A percentile compares a stretch with the other conserved stretches of the same genome.
Evolutionary conservation across 37 sponge, comb jelly and placozoan species (phyloP).

Genomic region (Aphrocallistes beatrix): DNA sequence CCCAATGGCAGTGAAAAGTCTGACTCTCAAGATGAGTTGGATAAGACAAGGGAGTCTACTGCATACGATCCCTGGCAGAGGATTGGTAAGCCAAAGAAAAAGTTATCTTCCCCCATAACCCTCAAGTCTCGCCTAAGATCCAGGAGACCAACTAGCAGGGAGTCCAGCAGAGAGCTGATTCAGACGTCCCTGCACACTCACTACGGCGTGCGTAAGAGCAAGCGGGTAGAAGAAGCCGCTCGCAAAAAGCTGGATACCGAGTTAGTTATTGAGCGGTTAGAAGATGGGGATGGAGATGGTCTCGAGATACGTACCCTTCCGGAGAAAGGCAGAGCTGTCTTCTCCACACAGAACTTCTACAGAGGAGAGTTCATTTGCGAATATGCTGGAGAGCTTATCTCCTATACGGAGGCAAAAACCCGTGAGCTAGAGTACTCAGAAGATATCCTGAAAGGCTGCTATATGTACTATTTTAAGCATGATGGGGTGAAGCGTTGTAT

Average conservation of each 20-base stretch:
- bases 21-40: neutral
- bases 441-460: slow-evolving; percentile 61
- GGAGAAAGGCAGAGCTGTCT: slow-evolving; percentile 78
- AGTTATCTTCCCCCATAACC: neutral
- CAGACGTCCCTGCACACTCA: neutral
- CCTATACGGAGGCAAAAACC: slow-evolving; percentile 40
- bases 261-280: neutral
- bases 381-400: slow-evolving; percentile 72
- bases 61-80: neutral
- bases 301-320: neutral
- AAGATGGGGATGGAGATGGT: neutral
- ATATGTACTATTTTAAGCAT: slow-evolving; percentile 90
- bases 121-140: neutral
- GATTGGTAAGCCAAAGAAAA: neutral
- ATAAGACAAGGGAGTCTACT: neutral
- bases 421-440: slow-evolving; percentile 57
- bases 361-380: slow-evolving; percentile 71
- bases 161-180: neutral
- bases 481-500: slow-evolving; percentile 52
- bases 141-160: neutral
- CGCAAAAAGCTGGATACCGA: neutral
- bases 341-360: slow-evolving; percentile 42
- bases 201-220: neutral
- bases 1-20: neutral
- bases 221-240: neutral